Conservation (phyloP, 2,797 vertebrate genomes). For the Columba guinea region DNA sequence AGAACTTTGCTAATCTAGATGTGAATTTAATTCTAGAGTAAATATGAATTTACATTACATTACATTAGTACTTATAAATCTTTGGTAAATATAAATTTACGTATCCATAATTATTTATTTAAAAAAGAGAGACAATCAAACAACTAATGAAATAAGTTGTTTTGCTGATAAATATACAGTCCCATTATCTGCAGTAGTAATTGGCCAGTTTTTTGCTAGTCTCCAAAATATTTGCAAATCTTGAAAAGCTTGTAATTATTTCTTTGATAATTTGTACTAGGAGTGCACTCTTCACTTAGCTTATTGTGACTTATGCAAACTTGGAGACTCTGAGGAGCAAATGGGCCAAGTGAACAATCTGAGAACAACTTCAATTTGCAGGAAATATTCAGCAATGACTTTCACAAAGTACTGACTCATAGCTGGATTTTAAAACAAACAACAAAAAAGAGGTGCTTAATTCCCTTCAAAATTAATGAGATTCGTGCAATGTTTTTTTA, state of each 20-base stretch:
- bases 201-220: neutral
- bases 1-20: neutral
- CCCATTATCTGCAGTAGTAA: neutral
- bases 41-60: neutral
- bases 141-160: neutral
- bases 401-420: constrained; percentile 35
- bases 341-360: neutral
- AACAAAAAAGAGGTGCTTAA: neutral
- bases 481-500: neutral
- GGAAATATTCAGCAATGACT: constrained; percentile 6
- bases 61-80: neutral
- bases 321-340: neutral
- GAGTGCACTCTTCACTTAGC: neutral
- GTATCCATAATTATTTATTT: neutral
- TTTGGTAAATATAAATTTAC: neutral
- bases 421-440: neutral
- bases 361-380: neutral
- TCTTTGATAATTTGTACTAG: neutral
- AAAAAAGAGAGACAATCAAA: neutral
- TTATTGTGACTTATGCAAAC: neutral
- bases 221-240: neutral
- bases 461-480: constrained; percentile 14
- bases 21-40: neutral
- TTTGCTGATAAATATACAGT: neutral
- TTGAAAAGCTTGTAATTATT: neutral